phyloP scores from a whole-genome alignment of 2,888 invertebrate genomes.

The Microctonus aethiopoides region DNA sequence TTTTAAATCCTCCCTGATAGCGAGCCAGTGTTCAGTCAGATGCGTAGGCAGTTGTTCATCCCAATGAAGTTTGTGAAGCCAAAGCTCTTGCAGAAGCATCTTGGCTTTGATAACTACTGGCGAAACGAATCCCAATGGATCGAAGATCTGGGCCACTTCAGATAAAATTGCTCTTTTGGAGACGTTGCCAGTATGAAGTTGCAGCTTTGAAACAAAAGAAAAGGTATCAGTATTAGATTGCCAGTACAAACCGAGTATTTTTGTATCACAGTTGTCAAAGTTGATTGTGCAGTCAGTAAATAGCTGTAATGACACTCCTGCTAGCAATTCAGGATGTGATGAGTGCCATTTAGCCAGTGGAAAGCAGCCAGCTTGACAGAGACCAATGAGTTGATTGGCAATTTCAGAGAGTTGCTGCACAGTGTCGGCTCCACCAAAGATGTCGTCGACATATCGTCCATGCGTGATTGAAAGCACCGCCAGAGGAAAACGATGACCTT shows the following conservation, averaged over 20 bases:
- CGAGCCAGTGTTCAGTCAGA: background rate
- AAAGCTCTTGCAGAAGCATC: background rate
- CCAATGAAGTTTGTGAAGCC: background rate
- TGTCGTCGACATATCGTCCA: slow-evolving; percentile 20
- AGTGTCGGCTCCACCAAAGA: slow-evolving; percentile 21
- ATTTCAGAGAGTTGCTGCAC: background rate
- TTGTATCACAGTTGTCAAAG: background rate
- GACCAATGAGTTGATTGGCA: background rate
- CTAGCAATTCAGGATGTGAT: background rate
- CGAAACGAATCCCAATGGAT: background rate
- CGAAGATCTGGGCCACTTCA: background rate
- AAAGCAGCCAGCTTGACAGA: slow-evolving; percentile 35
- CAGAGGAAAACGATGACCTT: slow-evolving; percentile 20
- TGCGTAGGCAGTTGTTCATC: background rate
- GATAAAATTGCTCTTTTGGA: background rate
- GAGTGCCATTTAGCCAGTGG: slow-evolving; percentile 22
- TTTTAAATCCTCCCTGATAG: too few species aligned
- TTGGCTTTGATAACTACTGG: background rate
- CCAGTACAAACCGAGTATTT: background rate
- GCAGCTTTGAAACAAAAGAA: background rate
- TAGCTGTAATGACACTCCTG: background rate
- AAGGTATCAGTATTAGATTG: background rate
- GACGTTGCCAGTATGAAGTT: background rate
- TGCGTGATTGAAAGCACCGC: slow-evolving; percentile 3
- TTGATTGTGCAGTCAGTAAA: background rate